These are phyloP conservation scores for Laothoe populi DNA, from an alignment of 2,888 invertebrate genomes.

Conservation along the genomic window DNA sequence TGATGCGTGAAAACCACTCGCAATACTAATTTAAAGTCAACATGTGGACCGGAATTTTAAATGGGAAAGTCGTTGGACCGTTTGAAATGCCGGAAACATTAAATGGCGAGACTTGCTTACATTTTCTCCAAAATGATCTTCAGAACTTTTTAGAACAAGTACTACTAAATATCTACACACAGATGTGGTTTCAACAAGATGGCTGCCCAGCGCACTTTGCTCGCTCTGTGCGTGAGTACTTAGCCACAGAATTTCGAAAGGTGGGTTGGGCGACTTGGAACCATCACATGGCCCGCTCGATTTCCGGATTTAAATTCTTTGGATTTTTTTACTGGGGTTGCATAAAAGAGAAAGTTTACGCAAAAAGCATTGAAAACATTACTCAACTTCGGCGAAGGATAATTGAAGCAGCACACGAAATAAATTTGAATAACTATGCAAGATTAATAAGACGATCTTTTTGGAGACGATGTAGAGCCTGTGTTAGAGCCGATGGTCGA, in stretches of 20 bases:
- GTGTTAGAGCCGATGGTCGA: neutral
- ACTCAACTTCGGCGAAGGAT: neutral
- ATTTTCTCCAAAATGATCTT: constrained; percentile 22
- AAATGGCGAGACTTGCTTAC: constrained; percentile 16
- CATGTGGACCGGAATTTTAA: constrained; percentile 40
- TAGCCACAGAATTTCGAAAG: constrained; percentile 4
- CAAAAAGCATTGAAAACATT: neutral
- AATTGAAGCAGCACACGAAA: neutral
- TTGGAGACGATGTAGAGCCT: neutral
- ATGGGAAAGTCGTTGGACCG: constrained; percentile 30
- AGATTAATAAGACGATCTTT: neutral
- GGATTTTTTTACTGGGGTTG: constrained; percentile 36
- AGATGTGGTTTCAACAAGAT: constrained; percentile 27
- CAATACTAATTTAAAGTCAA: constrained; percentile 41
- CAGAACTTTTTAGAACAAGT: neutral
- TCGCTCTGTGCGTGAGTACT: constrained; percentile 21
- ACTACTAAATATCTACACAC: constrained; percentile 11
- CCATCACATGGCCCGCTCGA: too few species aligned
- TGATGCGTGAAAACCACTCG: constrained; percentile 37
- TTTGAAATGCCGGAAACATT: neutral
- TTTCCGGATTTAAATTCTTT: constrained; percentile 29
- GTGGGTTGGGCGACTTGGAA: too few species aligned
- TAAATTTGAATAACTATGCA: neutral
- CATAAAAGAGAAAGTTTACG: constrained; percentile 23
- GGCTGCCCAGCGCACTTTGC: constrained; percentile 28